phyloP scores from a whole-genome alignment of 2,113 vertebrate genomes.

The Acinonyx jubatus region DNA sequence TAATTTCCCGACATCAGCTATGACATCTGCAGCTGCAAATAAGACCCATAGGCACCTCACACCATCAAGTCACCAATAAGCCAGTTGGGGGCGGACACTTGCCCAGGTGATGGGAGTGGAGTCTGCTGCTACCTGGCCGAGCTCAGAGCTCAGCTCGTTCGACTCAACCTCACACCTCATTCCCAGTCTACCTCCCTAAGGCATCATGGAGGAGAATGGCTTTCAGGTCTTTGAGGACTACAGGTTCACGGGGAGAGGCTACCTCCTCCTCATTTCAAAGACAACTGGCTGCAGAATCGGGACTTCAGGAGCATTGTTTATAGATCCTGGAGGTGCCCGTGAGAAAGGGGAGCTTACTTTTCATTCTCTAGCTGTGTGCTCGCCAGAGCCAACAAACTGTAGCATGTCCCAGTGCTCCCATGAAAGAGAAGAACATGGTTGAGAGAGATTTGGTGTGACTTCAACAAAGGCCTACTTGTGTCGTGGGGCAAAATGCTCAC shows the following conservation, averaged over 20 bases:
- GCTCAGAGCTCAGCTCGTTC: background rate
- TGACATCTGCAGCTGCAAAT: background rate
- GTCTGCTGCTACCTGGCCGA: background rate
- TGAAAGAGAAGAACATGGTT: background rate
- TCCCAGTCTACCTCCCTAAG: too few relatives aligned
- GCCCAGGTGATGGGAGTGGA: background rate
- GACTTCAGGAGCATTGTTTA: too few relatives aligned
- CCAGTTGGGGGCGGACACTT: accelerated
- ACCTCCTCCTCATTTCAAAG: background rate
- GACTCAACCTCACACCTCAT: background rate
- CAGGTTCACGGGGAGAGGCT: background rate
- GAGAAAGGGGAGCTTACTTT: background rate
- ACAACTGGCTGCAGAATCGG: background rate
- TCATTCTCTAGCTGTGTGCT: background rate
- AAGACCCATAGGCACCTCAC: background rate
- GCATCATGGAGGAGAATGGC: background rate
- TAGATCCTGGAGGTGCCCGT: background rate
- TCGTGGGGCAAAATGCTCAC: background rate
- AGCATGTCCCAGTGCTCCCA: accelerated
- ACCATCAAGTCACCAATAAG: background rate
- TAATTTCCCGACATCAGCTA: background rate
- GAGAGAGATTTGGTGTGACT: background rate
- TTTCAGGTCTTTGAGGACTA: background rate
- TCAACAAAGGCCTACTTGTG: background rate
- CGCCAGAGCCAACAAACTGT: background rate